A percentile compares a stretch with the other conserved stretches of the same genome.
Conservation (phyloP, 2,888 invertebrate genomes). For the Protonemura montana region DNA sequence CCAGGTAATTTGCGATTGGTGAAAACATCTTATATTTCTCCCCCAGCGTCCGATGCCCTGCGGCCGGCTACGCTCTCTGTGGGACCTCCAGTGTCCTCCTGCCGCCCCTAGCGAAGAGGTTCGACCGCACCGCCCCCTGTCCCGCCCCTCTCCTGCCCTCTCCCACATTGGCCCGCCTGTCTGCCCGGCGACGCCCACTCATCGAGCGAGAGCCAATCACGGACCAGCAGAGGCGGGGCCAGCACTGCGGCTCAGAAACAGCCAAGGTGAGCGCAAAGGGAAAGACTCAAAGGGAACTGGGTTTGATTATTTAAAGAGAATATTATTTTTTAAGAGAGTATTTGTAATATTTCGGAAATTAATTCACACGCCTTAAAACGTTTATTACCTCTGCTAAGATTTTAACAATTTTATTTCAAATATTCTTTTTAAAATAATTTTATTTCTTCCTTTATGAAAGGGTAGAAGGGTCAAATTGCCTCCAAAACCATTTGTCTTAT, state of each 20-base stretch:
- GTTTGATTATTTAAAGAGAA: too few relatives aligned
- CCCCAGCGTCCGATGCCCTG: not conserved
- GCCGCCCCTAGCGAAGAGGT: not conserved
- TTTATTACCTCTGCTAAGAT: too few relatives aligned
- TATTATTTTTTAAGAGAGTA: too few relatives aligned
- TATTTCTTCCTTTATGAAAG: too few relatives aligned
- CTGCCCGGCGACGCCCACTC: slow-evolving; percentile 88
- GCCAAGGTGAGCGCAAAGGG: not conserved
- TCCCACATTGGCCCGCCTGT: slow-evolving; percentile 60
- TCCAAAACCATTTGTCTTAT: too few relatives aligned
- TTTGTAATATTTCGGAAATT: too few relatives aligned
- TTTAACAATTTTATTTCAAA: too few relatives aligned
- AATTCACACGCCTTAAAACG: too few relatives aligned
- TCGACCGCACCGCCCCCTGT: slow-evolving; percentile 69
- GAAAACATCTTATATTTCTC: not conserved
- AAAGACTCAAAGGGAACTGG: too few relatives aligned
- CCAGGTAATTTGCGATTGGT: too few relatives aligned
- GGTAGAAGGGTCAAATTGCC: too few relatives aligned
- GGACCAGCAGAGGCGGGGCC: slow-evolving; percentile 51
- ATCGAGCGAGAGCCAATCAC: slow-evolving; percentile 69
- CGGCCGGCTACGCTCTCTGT: not conserved
- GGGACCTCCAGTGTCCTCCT: not conserved
- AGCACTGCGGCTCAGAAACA: not conserved
- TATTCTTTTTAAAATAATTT: too few relatives aligned
- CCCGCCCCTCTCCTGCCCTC: slow-evolving; percentile 57